Base-by-base conservation (phyloP, 2,797 vertebrate genomes). In the Pangasius macronema region DNA sequence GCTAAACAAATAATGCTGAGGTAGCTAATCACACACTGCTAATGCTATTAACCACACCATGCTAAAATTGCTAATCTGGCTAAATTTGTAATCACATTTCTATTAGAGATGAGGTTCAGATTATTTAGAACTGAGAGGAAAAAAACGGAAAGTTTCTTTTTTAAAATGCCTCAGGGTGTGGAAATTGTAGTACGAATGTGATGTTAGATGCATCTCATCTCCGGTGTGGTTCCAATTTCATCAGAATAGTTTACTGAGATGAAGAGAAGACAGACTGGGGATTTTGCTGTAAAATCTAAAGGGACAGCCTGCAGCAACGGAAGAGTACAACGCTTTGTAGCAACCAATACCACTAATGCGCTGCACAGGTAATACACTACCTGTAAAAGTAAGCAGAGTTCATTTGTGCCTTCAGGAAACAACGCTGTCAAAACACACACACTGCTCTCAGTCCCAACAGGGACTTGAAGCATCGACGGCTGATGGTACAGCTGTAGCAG, bases 401-500 rank as follows among this genome's bases (percentile, higher is more conserved):
- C 82, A 70, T 84, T 9, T 30, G 27, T 10, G 27, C 42, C 59
- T 63, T 24, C 11, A 84, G 82, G 81, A 67, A 82, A 82, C 61
- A 67, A 33, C 9, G 4, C 61, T 39, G 82, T 84, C 82, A 84
- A 70, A 68, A 84, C 82, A 84, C 82, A 84, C 65, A 55, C 30
- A 13, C 27, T 55, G 65, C 22, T 39, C 49, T 72, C 22, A 1
- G 33, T 36, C 67, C 49, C 65, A 53, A 27, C 8, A 33, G 67
- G 82, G 65, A 83, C 30, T 53, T 68, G 14, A 70, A 55, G 49
- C 49, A 22, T 55, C 14, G 65, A 33, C 13, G 20, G 65, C 46
- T 84, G 65, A 39, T 55, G 82, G 65, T 33, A 84, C 82, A 68
- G 81, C 61, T 83, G 81, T 46, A 68, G 61, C 81, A 65, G 61